phyloP scores from a whole-genome alignment of 1,140 invertebrate species.

The Drosophila micromelanica region DNA sequence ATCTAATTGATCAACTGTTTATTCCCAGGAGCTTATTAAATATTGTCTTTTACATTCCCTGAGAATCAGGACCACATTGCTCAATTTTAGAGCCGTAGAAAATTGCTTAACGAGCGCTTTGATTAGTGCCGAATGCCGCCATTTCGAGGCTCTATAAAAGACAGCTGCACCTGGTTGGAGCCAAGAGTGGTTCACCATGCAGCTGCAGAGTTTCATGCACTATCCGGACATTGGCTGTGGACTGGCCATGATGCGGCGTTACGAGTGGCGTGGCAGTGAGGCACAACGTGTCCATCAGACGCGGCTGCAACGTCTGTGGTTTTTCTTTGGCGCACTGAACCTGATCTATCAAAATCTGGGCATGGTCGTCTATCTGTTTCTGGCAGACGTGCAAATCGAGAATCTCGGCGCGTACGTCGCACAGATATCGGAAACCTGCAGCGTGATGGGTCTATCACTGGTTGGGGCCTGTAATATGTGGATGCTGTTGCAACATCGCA shows the following conservation, averaged over 20 bases:
- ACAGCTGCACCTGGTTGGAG: neutral
- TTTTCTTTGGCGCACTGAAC: slow-evolving; percentile 47
- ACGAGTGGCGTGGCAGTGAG: slow-evolving; percentile 31
- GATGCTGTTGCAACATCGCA: slow-evolving; percentile 40
- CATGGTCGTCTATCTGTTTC: slow-evolving; percentile 44
- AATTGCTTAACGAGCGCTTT: slow-evolving; percentile 40
- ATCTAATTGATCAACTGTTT: slow-evolving; percentile 22
- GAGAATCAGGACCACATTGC: slow-evolving; percentile 13
- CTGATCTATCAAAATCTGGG: slow-evolving; percentile 66
- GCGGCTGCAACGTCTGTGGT: slow-evolving; percentile 9
- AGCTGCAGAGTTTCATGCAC: slow-evolving; percentile 49
- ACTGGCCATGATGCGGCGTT: slow-evolving; percentile 36
- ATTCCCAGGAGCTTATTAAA: slow-evolving; percentile 43
- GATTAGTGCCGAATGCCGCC: slow-evolving; percentile 22
- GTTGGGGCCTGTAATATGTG: slow-evolving; percentile 56
- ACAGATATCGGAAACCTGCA: slow-evolving; percentile 57
- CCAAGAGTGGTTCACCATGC: slow-evolving; percentile 35
- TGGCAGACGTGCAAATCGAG: slow-evolving; percentile 10
- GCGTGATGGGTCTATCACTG: slow-evolving; percentile 50
- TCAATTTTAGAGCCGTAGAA: slow-evolving; percentile 16
- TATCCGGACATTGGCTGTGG: slow-evolving; percentile 55
- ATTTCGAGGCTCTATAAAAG: slow-evolving; percentile 41
- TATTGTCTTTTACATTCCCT: slow-evolving; percentile 1
- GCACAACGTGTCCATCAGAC: neutral
- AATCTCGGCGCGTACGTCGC: slow-evolving; percentile 27